Evolutionary conservation across 2,797 vertebrate species (phyloP).

Genomic region (Pantherophis alleghaniensis): DNA sequence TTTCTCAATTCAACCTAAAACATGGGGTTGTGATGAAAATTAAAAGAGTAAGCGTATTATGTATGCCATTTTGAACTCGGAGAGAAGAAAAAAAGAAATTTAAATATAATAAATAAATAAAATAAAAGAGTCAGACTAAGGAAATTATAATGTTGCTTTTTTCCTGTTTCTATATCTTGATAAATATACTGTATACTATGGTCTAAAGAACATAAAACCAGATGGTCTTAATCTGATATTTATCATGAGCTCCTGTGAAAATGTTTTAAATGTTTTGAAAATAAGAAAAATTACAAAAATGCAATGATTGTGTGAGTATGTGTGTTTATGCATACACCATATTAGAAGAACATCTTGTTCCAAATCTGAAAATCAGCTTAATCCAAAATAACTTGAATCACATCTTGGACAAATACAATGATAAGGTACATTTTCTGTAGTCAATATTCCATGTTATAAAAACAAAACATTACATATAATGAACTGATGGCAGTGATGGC

Average conservation of each 20-base stretch:
- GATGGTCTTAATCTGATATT: slow-evolving; percentile 42
- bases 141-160: accelerated
- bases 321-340: background rate
- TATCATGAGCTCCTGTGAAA: slow-evolving; percentile 36
- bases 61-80: background rate
- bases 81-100: background rate
- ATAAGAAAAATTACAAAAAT: background rate
- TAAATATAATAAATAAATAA: background rate
- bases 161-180: accelerated
- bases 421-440: slow-evolving; percentile 5
- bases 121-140: slow-evolving; percentile 42
- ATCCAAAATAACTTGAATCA: slow-evolving; percentile 19
- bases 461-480: slow-evolving; percentile 8
- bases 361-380: slow-evolving; percentile 3
- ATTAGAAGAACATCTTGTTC: accelerated
- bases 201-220: slow-evolving; percentile 8
- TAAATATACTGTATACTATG: background rate
- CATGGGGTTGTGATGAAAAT: background rate
- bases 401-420: slow-evolving; percentile 6
- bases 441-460: slow-evolving; percentile 14
- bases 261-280: background rate
- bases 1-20: background rate
- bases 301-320: accelerated
- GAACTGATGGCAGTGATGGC: slow-evolving; percentile 28
- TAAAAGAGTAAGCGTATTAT: background rate